Percentiles rank a stretch among this genome's conserved stretches.
Conservation (phyloP, 1,140 invertebrate genomes). For the Tetramorium parvispinum region DNA sequence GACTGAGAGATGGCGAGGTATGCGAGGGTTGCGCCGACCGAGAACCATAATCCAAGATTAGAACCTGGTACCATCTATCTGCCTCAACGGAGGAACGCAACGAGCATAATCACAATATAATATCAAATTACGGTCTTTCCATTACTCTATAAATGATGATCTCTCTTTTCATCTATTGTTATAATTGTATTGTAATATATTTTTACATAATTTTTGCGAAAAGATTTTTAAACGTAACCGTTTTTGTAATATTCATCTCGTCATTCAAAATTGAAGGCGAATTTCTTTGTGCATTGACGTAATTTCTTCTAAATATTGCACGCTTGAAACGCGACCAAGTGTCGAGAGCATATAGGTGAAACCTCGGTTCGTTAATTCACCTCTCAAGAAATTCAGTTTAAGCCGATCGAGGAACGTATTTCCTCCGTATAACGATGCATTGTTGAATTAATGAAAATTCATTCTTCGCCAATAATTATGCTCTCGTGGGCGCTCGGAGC, state of each 20-base stretch:
- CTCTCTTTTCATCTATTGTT: background rate
- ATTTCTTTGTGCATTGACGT: background rate
- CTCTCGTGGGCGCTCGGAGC: slow-evolving; percentile 28
- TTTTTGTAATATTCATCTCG: background rate
- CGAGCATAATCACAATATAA: slow-evolving; percentile 52
- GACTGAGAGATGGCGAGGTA: slow-evolving; percentile 39
- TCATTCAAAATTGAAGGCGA: background rate
- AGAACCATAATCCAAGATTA: slow-evolving; percentile 70
- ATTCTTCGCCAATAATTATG: slow-evolving; percentile 62
- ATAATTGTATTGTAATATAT: background rate
- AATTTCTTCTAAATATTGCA: background rate
- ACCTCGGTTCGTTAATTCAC: slow-evolving; percentile 27
- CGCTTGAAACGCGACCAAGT: background rate
- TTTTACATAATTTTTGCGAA: background rate
- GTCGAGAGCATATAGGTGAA: background rate
- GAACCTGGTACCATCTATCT: slow-evolving; percentile 46
- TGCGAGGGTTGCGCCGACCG: slow-evolving; percentile 30
- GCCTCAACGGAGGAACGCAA: background rate
- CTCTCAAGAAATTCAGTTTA: slow-evolving; percentile 31
- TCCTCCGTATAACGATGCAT: slow-evolving; percentile 44
- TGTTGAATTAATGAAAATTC: slow-evolving; percentile 61
- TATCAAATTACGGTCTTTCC: background rate
- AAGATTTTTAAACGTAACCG: background rate
- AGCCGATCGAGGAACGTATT: slow-evolving; percentile 33
- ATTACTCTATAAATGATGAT: background rate